phyloP scores from a whole-genome alignment of 2,888 invertebrate species.

The Gortyna flavago region DNA sequence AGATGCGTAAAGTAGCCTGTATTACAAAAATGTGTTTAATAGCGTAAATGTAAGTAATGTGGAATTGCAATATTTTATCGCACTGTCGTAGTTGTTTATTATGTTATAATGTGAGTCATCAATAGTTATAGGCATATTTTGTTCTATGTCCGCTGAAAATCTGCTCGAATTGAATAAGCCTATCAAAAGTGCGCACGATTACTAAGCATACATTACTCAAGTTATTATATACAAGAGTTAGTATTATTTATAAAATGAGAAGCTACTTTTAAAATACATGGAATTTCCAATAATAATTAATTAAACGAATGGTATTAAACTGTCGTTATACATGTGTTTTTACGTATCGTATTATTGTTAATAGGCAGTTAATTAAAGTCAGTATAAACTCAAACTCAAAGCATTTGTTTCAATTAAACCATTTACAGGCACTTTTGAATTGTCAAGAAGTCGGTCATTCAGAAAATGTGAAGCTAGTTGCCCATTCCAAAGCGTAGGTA shows the following conservation, averaged over 20 bases:
- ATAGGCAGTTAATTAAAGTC: too few species aligned
- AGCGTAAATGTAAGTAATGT: constrained; percentile 7
- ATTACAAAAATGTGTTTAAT: constrained; percentile 23
- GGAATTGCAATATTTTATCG: constrained; percentile 46
- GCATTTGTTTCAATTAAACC: too few species aligned
- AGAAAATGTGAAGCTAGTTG: too few species aligned
- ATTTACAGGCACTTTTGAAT: too few species aligned
- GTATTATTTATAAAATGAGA: not conserved
- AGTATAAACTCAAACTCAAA: too few species aligned
- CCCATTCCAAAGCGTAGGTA: too few species aligned
- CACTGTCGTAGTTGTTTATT: constrained; percentile 4
- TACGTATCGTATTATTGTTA: too few species aligned
- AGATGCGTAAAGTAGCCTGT: constrained; percentile 8
- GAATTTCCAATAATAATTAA: too few species aligned
- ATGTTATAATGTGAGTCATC: constrained; percentile 16
- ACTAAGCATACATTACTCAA: too few species aligned
- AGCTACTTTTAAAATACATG: not conserved
- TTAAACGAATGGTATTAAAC: too few species aligned
- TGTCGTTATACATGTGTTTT: too few species aligned
- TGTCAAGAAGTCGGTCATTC: too few species aligned
- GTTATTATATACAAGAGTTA: not conserved
- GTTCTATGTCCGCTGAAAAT: constrained; percentile 23
- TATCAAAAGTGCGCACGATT: constrained; percentile 9
- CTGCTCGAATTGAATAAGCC: constrained; percentile 2
- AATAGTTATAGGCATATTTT: constrained; percentile 12